Evolutionary conservation across 2,888 invertebrate species (phyloP).

Genomic region (Proisotoma minuta): DNA sequence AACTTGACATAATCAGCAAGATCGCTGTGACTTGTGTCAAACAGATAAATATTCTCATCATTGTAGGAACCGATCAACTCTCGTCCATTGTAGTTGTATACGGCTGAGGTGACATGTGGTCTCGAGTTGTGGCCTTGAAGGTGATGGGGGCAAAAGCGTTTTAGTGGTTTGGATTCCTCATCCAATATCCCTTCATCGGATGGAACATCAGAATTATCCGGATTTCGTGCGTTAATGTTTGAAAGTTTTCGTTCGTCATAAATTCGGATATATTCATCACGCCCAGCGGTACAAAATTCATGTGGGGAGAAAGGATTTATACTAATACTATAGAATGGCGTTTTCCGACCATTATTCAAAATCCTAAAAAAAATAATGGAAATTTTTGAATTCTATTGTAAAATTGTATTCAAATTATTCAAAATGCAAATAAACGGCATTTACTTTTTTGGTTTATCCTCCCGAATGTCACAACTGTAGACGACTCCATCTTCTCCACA

Average conservation of each 20-base stretch:
- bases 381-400: no score
- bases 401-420: no score
- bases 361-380: constrained; percentile 49
- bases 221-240: constrained; percentile 19
- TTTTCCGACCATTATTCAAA: constrained; percentile 55
- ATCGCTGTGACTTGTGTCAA: constrained; percentile 61
- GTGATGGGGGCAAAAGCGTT: constrained; percentile 62
- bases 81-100: constrained; percentile 84
- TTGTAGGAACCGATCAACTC: constrained; percentile 91
- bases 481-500: constrained; percentile 85
- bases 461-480: constrained; percentile 74
- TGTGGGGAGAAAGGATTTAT: constrained; percentile 71
- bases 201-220: constrained; percentile 16
- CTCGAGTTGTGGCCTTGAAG: constrained; percentile 52
- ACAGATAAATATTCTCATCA: constrained; percentile 87
- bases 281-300: constrained; percentile 78
- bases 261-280: constrained; percentile 70
- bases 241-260: constrained; percentile 59
- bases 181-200: constrained; percentile 14
- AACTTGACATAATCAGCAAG: constrained; percentile 57
- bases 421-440: no score
- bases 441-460: constrained; percentile 58
- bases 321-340: constrained; percentile 82
- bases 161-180: constrained; percentile 52
- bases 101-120: constrained; percentile 77